Percentiles rank a stretch among this genome's conserved stretches.
phyloP scores from a whole-genome alignment of 2,113 vertebrate species.

The Illadopsis cleaveri region DNA sequence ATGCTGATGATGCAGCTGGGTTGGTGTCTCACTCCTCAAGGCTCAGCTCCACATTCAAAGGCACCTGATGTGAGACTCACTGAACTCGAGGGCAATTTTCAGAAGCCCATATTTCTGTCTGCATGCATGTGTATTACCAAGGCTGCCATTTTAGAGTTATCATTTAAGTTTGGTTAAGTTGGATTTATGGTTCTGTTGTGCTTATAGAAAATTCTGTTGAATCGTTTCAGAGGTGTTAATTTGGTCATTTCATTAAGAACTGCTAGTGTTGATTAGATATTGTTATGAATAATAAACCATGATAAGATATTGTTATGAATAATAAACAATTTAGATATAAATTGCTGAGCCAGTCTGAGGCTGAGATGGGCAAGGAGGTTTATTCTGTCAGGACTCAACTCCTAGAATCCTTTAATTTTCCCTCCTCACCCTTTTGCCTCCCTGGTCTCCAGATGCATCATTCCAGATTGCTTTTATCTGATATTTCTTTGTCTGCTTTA shows the following conservation, averaged over 20 bases:
- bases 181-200: accelerated
- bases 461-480: background rate
- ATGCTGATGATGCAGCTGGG: background rate
- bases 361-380: background rate
- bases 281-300: background rate
- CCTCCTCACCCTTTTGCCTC: background rate
- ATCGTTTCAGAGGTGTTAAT: accelerated
- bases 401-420: background rate
- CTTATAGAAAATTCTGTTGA: background rate
- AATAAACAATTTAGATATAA: background rate
- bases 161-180: background rate
- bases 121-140: background rate
- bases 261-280: background rate
- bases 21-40: background rate
- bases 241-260: background rate
- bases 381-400: background rate
- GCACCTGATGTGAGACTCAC: background rate
- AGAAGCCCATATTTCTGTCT: background rate
- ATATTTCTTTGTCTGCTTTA: background rate
- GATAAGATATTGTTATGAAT: background rate
- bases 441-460: background rate
- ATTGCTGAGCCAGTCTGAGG: background rate
- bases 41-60: background rate
- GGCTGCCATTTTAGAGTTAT: background rate
- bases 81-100: background rate